Conservation (phyloP, 2,113 vertebrate species). For the Myrmophylax atrothorax region DNA sequence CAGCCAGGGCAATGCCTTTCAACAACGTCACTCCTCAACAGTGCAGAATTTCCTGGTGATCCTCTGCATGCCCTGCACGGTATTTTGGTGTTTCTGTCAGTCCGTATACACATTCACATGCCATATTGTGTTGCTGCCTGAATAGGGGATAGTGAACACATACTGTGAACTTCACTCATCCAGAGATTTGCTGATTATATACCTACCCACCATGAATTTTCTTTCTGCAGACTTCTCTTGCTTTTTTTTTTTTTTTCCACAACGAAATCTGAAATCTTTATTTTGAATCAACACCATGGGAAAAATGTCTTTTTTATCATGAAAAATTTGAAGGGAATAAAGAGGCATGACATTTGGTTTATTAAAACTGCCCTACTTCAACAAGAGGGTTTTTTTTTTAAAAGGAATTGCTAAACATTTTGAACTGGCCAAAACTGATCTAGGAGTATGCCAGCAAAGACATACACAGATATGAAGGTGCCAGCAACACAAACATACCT, state of each 20-base stretch:
- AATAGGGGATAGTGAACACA: not conserved
- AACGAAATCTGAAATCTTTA: not conserved
- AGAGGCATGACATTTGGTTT: not conserved
- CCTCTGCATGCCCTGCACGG: not conserved
- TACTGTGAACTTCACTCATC: not conserved
- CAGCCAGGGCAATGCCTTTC: not conserved
- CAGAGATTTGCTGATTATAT: not conserved
- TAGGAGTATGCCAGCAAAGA: not conserved
- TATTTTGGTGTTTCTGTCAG: conserved; percentile 37
- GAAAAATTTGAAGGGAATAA: not conserved
- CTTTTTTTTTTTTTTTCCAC: not conserved
- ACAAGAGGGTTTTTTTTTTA: not conserved
- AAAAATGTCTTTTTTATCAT: not conserved
- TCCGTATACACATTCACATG: not conserved
- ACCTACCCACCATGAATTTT: not conserved
- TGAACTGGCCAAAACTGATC: not conserved
- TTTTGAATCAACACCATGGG: not conserved
- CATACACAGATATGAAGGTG: not conserved
- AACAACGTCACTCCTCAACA: not conserved
- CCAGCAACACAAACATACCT: not conserved
- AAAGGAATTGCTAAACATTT: not conserved
- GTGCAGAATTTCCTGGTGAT: conserved; percentile 17
- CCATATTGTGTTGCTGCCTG: not conserved
- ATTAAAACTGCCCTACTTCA: not conserved
- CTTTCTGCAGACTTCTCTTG: not conserved